These are phyloP conservation scores for Chlorops oryzae DNA, from an alignment of 1,140 invertebrate species.

Conservation along the genomic window DNA sequence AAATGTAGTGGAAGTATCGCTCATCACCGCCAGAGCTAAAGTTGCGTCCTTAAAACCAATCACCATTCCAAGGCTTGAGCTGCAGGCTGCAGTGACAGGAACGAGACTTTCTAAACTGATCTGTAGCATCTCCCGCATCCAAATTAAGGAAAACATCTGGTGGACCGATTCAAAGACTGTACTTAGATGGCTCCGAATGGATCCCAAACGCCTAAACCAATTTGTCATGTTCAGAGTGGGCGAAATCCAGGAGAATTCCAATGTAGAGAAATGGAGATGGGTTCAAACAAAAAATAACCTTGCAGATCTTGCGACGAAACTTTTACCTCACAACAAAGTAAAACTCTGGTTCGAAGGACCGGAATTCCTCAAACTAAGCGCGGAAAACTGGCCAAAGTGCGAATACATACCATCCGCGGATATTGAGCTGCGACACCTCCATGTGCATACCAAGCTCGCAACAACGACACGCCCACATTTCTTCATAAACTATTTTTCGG, in stretches of 20 bases:
- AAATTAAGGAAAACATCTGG: not conserved
- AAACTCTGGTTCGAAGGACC: too few species aligned
- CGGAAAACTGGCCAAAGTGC: too few species aligned
- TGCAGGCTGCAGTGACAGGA: conserved; percentile 44
- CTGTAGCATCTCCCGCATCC: not conserved
- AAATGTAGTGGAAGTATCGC: not conserved
- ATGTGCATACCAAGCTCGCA: too few species aligned
- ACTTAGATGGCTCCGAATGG: not conserved
- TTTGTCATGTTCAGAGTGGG: conserved; percentile 5
- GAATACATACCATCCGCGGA: not conserved
- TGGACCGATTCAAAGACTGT: conserved; percentile 8
- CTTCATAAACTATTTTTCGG: not conserved
- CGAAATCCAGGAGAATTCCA: not conserved
- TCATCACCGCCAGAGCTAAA: conserved; percentile 27
- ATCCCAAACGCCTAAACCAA: not conserved
- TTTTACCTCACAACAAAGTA: too few species aligned
- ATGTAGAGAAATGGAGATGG: too few species aligned
- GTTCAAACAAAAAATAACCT: too few species aligned
- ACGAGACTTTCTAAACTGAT: conserved; percentile 20
- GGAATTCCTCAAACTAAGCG: too few species aligned
- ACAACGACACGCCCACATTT: not conserved
- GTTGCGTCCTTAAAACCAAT: conserved; percentile 38
- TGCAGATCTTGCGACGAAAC: too few species aligned
- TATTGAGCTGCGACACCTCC: too few species aligned
- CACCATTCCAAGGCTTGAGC: conserved; percentile 45